Evolutionary conservation across 2,113 vertebrate genomes (phyloP), one percentile per base, ranked within the genome.

Genomic region (Pelecanoides urinatrix): DNA sequence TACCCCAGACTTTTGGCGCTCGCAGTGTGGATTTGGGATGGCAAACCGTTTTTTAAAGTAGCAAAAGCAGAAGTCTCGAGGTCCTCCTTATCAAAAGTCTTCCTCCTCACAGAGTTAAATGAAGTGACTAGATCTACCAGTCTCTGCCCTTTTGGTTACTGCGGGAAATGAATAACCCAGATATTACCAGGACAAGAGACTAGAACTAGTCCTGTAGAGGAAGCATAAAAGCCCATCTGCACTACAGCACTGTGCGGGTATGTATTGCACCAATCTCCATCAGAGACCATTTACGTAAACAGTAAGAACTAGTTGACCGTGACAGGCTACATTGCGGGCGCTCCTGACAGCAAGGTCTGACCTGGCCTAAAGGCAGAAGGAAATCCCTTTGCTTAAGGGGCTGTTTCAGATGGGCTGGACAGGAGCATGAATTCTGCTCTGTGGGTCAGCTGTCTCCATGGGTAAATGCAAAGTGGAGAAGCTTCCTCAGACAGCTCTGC

Each of bases 221-320:
- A 88, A 80, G 38, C 40, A 55, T 36, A 30, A 86, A 94, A 40
- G 5, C 44, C 36, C 13, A 7, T 22, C 26, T 55, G 23, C 36
- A 29, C 16, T 34, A 13, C 0, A 0, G 17, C 11, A 23, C 15
- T 44, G 5, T 67, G 52, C 2, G 11, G 19, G 20, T 52, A 25
- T 27, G 10, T 50, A n/a, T 65, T 79, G 50, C 61, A 68, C 6
- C 44, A 45, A 6, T 47, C 9, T 85, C 23, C 38, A 18, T 11
- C 21, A n/a, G 9, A 85, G 26, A 45, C 2, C 22, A 22, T 81
- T 86, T 71, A 56, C 3, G 4, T 61, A 29, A 47, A 11, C 11
- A 9, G 8, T 40, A 62, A 45, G 58, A 91, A 34, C 23, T 18
- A 17, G 13, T 52, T 94, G 47, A 34, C 6, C 4, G 3, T 52